phyloP scores from a whole-genome alignment of 2,797 vertebrate species.

The Poecilia wingei region DNA sequence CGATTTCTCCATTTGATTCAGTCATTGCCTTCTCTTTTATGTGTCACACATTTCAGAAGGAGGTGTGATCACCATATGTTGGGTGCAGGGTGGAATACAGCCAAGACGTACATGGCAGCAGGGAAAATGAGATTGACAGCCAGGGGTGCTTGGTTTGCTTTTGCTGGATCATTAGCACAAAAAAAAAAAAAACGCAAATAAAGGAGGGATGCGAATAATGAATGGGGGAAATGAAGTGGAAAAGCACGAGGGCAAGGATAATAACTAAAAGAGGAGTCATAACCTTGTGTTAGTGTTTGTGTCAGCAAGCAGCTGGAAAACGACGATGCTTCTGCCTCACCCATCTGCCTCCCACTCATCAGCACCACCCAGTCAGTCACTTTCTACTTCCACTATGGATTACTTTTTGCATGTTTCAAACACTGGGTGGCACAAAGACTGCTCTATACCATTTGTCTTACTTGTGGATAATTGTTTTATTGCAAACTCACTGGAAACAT shows the following conservation, averaged over 20 bases:
- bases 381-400: neutral
- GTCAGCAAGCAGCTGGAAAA: constrained; percentile 59
- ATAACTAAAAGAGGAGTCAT: constrained; percentile 34
- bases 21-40: neutral
- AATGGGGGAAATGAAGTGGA: neutral
- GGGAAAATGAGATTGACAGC: neutral
- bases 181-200: neutral
- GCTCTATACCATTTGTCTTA: neutral
- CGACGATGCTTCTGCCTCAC: constrained; percentile 43
- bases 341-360: constrained; percentile 46
- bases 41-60: constrained; percentile 29
- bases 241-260: neutral
- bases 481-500: too few relatives aligned
- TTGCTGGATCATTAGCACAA: constrained; percentile 8
- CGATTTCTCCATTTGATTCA: constrained; percentile 29
- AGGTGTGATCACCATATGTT: constrained; percentile 17
- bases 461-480: too few relatives aligned
- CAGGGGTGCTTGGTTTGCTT: constrained; percentile 5
- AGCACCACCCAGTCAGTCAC: constrained; percentile 10
- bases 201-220: neutral
- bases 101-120: neutral
- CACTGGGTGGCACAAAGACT: neutral
- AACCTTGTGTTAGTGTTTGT: constrained; percentile 51
- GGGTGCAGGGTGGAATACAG: neutral
- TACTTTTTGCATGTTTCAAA: neutral